Conservation (phyloP, 37 sponge, comb jelly and placozoan species). For the Tethya wilhelma region DNA sequence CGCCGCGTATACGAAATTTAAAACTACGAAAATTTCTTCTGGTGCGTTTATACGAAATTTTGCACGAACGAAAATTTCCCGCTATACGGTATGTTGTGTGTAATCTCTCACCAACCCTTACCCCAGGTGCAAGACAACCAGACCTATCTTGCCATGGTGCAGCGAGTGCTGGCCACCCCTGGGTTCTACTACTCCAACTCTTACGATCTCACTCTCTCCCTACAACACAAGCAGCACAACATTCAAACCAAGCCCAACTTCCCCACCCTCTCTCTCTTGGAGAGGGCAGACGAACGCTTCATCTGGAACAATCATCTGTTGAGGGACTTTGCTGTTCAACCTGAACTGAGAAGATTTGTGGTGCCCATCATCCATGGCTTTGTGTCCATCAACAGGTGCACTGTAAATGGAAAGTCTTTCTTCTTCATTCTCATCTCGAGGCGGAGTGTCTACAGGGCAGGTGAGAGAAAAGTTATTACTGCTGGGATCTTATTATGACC, state of each 20-base stretch:
- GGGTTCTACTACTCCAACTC: constrained; percentile 90
- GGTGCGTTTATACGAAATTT: too few species aligned
- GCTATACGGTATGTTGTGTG: too few species aligned
- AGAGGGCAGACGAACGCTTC: constrained; percentile 91
- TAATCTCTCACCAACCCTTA: neutral
- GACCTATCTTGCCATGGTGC: constrained; percentile 71
- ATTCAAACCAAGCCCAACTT: constrained; percentile 52
- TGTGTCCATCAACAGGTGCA: constrained; percentile 68
- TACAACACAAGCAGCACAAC: constrained; percentile 60
- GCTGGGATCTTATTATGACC: neutral
- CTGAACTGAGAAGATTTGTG: constrained; percentile 65
- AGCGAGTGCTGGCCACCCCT: constrained; percentile 69
- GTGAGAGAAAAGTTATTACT: constrained; percentile 10
- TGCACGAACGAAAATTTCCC: too few species aligned
- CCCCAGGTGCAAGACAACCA: constrained; percentile 58
- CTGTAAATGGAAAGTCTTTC: constrained; percentile 74
- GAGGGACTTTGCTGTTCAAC: constrained; percentile 67
- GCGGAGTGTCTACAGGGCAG: constrained; percentile 79
- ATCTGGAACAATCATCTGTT: constrained; percentile 86
- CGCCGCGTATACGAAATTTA: too few species aligned
- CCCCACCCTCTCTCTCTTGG: constrained; percentile 55
- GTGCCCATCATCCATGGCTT: constrained; percentile 86
- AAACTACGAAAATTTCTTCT: too few species aligned
- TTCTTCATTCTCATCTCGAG: constrained; percentile 78
- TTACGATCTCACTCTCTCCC: constrained; percentile 85